Conservation (phyloP, 2,113 vertebrate species). For the Petrocephalus microphthalmus region DNA sequence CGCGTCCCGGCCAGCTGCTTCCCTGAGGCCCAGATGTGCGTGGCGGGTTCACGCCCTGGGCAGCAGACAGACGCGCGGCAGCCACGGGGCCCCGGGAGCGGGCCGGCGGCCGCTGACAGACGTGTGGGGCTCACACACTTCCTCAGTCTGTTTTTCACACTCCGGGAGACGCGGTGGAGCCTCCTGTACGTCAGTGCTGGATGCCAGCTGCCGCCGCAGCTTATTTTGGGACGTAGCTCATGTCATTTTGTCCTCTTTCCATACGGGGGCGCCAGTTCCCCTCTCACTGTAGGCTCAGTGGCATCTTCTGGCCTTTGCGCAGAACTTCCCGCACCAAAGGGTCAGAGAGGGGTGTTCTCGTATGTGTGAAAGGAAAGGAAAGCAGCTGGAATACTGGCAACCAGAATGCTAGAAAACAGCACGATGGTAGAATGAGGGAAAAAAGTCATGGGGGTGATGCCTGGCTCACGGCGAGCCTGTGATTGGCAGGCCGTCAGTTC, state of each 20-base stretch:
- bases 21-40: slow-evolving; percentile 59
- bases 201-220: not conserved
- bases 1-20: slow-evolving; percentile 68
- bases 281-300: not conserved
- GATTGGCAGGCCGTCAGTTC: not conserved
- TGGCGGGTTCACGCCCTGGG: not conserved
- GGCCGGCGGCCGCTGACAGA: slow-evolving; percentile 63
- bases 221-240: not conserved
- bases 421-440: not conserved
- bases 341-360: not conserved
- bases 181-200: not conserved
- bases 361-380: not conserved
- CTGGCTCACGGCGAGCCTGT: not conserved
- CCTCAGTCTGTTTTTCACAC: slow-evolving; percentile 64
- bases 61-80: slow-evolving; percentile 60
- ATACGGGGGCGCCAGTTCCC: not conserved
- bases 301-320: not conserved
- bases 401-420: not conserved
- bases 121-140: slow-evolving; percentile 64
- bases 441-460: not conserved
- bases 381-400: not conserved
- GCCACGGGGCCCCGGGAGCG: slow-evolving; percentile 68
- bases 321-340: not conserved
- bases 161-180: slow-evolving; percentile 51
- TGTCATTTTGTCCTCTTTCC: not conserved